Evolutionary conservation across 2,797 vertebrate species (phyloP).

Genomic region (Pseudopleuronectes americanus): DNA sequence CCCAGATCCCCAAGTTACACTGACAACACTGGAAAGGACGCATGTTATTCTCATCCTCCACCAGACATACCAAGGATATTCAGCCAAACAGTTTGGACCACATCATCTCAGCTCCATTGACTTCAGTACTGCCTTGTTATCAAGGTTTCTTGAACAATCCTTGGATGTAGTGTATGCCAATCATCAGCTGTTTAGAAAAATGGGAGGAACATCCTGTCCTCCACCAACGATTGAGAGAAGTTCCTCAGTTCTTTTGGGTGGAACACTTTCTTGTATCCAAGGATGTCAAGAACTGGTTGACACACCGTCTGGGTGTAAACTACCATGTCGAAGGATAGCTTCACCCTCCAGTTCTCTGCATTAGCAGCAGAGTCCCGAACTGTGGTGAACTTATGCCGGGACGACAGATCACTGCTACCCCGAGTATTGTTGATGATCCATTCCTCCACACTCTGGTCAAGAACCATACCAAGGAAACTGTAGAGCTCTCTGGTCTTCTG

Average conservation of each 20-base stretch:
- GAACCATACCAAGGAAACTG: slow-evolving; percentile 87
- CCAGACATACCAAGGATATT: neutral
- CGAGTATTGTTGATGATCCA: slow-evolving; percentile 94
- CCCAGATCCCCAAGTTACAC: neutral
- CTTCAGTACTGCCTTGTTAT: slow-evolving; percentile 11
- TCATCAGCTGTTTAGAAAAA: slow-evolving; percentile 84
- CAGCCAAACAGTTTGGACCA: neutral
- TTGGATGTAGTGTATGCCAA: neutral
- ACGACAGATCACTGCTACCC: slow-evolving; percentile 84
- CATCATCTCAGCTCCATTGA: neutral
- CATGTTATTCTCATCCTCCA: neutral
- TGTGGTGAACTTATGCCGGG: slow-evolving; percentile 91
- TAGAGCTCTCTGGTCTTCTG: slow-evolving; percentile 93
- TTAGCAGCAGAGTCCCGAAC: slow-evolving; percentile 92
- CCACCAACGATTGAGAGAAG: slow-evolving; percentile 88
- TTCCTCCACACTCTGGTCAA: slow-evolving; percentile 86
- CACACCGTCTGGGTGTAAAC: slow-evolving; percentile 90
- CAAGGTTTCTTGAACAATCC: slow-evolving; percentile 8
- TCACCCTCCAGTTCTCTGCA: slow-evolving; percentile 93
- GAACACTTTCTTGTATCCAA: slow-evolving; percentile 88
- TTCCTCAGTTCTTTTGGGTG: slow-evolving; percentile 91
- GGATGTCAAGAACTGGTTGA: slow-evolving; percentile 87
- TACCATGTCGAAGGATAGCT: slow-evolving; percentile 91
- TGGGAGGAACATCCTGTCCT: slow-evolving; percentile 89
- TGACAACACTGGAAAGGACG: slow-evolving; percentile 1